These are phyloP conservation scores for Eremobia ochroleuca DNA, from an alignment of 2,888 invertebrate species.

Conservation along the genomic window DNA sequence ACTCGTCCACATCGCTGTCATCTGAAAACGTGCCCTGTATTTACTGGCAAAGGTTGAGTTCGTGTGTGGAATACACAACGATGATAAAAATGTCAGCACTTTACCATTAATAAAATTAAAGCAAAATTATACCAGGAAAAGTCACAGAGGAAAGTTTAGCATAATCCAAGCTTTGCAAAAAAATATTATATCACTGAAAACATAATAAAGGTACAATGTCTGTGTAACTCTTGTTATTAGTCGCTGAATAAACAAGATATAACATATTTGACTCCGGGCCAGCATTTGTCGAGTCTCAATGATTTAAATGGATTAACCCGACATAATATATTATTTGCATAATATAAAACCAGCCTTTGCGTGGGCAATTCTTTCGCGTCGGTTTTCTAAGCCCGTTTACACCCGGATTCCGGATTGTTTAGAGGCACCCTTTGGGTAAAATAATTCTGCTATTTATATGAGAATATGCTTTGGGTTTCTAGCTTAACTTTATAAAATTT, in stretches of 20 bases:
- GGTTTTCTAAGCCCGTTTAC: slow-evolving; percentile 41
- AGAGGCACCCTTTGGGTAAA: slow-evolving; percentile 19
- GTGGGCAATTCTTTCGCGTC: slow-evolving; percentile 45
- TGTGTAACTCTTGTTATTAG: slow-evolving; percentile 54
- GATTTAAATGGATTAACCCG: slow-evolving; percentile 65
- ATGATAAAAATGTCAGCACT: slow-evolving; percentile 22
- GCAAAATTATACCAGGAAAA: slow-evolving; percentile 12
- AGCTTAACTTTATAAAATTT: neutral
- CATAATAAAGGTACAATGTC: slow-evolving; percentile 44
- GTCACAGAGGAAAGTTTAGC: slow-evolving; percentile 23
- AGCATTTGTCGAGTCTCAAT: slow-evolving; percentile 53
- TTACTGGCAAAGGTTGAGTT: neutral
- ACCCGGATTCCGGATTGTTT: slow-evolving; percentile 39
- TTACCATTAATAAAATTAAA: slow-evolving; percentile 12
- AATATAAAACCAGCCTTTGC: slow-evolving; percentile 47
- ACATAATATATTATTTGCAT: slow-evolving; percentile 64
- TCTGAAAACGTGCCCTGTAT: neutral
- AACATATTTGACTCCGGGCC: slow-evolving; percentile 57
- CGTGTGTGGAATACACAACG: neutral
- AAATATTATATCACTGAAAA: slow-evolving; percentile 47
- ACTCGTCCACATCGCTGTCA: neutral
- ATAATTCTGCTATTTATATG: slow-evolving; percentile 23
- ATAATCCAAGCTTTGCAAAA: slow-evolving; percentile 50
- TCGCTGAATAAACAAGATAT: slow-evolving; percentile 66
- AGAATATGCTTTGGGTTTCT: neutral